Evolutionary conservation across 2,113 vertebrate genomes (phyloP).

Genomic region (Notothenia coriiceps): DNA sequence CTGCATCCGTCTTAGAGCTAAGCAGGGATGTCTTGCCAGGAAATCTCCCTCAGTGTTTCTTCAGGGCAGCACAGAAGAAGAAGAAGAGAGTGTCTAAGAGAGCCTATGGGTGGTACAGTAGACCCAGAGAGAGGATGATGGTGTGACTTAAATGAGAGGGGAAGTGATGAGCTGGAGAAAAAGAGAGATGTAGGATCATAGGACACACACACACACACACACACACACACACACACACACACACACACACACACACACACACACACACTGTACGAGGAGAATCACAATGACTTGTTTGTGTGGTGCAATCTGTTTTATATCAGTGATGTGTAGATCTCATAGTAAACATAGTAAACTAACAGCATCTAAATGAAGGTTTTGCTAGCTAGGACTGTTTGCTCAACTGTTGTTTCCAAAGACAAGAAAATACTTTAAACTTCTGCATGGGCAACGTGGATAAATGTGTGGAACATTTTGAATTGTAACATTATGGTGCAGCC

Average conservation of each 20-base stretch:
- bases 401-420: too few species aligned
- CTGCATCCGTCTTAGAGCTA: slow-evolving; percentile 16
- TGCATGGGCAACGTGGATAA: too few species aligned
- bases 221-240: neutral
- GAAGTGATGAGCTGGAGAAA: slow-evolving; percentile 37
- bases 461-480: too few species aligned
- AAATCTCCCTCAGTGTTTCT: slow-evolving; percentile 43
- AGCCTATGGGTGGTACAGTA: slow-evolving; percentile 26
- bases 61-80: slow-evolving; percentile 3
- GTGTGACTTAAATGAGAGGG: slow-evolving; percentile 45
- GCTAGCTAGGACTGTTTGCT: too few species aligned
- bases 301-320: neutral
- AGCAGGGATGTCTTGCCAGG: slow-evolving; percentile 28
- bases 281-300: slow-evolving; percentile 12
- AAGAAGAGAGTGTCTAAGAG: slow-evolving; percentile 10
- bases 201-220: slow-evolving; percentile 2
- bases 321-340: too few species aligned
- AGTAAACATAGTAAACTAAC: too few species aligned
- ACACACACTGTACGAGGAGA: slow-evolving; percentile 8
- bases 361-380: too few species aligned
- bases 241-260: slow-evolving; percentile 1
- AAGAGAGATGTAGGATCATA: slow-evolving; percentile 8
- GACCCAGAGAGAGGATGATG: slow-evolving; percentile 46
- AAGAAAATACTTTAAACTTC: too few species aligned
- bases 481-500: neutral